These are phyloP conservation scores for Ochotona curzoniae DNA, from an alignment of 2,113 vertebrate species.

Conservation along the genomic window DNA sequence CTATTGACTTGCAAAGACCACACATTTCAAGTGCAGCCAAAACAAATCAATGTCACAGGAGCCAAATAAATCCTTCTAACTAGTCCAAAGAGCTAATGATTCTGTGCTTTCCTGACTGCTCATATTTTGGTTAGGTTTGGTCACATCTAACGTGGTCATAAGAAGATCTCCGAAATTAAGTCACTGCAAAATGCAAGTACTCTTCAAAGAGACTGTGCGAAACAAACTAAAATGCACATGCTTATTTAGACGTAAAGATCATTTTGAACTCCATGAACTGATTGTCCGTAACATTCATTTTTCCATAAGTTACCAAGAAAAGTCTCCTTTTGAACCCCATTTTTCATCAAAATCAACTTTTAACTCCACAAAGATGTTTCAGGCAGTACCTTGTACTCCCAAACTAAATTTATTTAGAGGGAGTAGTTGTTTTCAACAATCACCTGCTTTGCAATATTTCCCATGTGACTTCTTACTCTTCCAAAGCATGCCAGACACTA, in stretches of 20 bases:
- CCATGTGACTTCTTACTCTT: background rate
- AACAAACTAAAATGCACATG: too few species aligned
- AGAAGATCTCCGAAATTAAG: background rate
- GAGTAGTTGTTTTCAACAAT: background rate
- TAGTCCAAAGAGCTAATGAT: constrained; percentile 74
- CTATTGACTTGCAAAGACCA: constrained; percentile 87
- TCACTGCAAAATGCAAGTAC: background rate
- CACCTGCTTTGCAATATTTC: background rate
- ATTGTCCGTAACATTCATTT: too few species aligned
- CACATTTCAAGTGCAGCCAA: constrained; percentile 83
- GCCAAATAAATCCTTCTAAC: constrained; percentile 81
- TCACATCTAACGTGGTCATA: background rate
- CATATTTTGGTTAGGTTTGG: background rate
- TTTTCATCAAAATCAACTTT: too few species aligned
- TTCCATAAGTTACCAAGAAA: too few species aligned
- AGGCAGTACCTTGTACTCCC: too few species aligned
- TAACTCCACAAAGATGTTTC: too few species aligned
- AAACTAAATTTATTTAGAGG: background rate
- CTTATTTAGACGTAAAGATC: too few species aligned
- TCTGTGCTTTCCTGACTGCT: constrained; percentile 19
- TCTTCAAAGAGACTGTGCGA: too few species aligned
- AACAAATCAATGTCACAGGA: constrained; percentile 88
- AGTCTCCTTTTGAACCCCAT: too few species aligned
- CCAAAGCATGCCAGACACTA: background rate
- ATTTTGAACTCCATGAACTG: too few species aligned